Conservation (phyloP, 2,797 vertebrate genomes). For the Spinus pinus region DNA sequence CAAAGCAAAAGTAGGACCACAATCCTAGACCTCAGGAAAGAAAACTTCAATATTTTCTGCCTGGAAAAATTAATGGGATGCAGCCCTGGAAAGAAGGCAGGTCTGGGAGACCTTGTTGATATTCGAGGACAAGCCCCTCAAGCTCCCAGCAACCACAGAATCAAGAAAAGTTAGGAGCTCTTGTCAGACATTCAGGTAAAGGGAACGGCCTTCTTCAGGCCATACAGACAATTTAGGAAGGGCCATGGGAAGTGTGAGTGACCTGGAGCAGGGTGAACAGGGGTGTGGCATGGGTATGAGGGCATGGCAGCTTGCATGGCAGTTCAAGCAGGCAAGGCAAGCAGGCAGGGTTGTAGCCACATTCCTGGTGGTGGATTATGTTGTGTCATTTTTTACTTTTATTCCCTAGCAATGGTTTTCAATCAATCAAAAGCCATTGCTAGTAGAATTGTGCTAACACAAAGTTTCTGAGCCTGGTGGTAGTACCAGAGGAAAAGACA, state of each 20-base stretch:
- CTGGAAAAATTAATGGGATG: no score
- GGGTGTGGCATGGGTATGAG: no score
- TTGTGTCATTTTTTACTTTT: neutral
- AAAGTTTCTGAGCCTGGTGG: neutral
- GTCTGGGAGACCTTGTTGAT: no score
- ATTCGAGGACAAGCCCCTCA: fast-evolving
- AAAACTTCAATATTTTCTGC: no score
- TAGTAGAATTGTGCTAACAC: neutral
- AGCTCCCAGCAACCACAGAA: neutral
- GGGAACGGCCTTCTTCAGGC: neutral
- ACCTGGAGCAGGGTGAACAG: neutral
- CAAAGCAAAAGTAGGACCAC: neutral
- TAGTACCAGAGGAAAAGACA: neutral
- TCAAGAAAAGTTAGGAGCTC: neutral
- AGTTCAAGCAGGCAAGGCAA: neutral
- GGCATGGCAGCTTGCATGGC: no score
- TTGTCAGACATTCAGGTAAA: neutral
- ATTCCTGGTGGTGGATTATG: neutral
- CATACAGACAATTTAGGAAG: neutral
- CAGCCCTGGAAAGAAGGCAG: no score
- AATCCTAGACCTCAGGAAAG: neutral
- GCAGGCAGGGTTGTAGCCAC: neutral
- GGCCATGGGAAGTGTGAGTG: fast-evolving
- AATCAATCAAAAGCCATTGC: neutral
- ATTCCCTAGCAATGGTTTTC: neutral